Evolutionary conservation across 2,797 vertebrate genomes (phyloP), one percentile per base, ranked within the genome.

Genomic region (Carduelis carduelis): DNA sequence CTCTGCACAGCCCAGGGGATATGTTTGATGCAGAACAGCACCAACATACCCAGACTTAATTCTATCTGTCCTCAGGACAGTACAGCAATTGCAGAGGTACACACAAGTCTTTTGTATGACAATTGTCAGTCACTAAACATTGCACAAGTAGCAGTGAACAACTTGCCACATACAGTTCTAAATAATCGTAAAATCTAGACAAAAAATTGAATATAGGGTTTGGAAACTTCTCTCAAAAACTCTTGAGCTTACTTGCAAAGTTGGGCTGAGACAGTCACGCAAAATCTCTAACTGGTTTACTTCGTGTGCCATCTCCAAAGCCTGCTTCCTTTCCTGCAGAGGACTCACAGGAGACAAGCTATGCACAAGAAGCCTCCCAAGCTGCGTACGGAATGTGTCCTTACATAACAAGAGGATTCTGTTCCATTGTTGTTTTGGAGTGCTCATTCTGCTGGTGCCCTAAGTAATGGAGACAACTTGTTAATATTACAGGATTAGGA

Each of bases 361-460:
- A 96, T 99, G 98, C 49, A 99, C 99, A 41, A 99, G 98, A 55
- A 99, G 97, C 60, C 99, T 99, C 30, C 99, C 99, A 10, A 99
- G 98, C 44, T 99, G 99, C 0, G 98, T 97, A 87, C 98, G 98
- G 94, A 99, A 99, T 0, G 98, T 99, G 88, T 99, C 99, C 39
- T 98, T 98, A 84, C 99, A 99, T 5, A 98, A 98, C 97, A 98
- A 98, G 2, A 99, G 97, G 93, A 99, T 99, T 95, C 98, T 98
- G 61, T 96, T 98, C 99, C 99, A 99, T 94, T 99, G 99, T 57
- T 99, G 99, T 56, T 98, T 98, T 0, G 98, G 98, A 21, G 98
- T 92, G 66, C 97, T 98, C 21, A 97, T 97, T 84, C 98, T 98
- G 88, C 98, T 97, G 6, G 98, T 96, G 89, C 97, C 82, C 98